Evolutionary conservation across 2,888 invertebrate genomes (phyloP), one percentile per base, ranked within the genome.

Genomic region (Caenorhabditis japonica): DNA sequence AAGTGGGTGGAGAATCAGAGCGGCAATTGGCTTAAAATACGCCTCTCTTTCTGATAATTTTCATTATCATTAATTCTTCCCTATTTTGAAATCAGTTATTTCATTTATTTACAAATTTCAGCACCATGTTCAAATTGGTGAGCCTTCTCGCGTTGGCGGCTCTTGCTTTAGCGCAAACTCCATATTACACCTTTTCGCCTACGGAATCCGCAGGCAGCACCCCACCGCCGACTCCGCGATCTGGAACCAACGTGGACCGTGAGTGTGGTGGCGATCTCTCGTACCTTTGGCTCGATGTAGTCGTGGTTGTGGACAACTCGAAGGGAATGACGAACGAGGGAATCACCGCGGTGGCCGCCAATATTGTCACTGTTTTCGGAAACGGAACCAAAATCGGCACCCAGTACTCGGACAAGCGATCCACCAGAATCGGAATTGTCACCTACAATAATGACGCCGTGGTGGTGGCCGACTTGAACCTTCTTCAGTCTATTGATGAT

Each of bases 301-400:
- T 69, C 19, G 60, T 69, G 25, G 69, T 69, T 12, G 60, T 69
- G 25, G 69, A 69, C 46, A 69, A 69, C 47, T 69, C 69, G 10
- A 34, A 55, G 34, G 60, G 60, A 10, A 69, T 69, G 69, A 60
- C 60, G 3, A 39, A 59, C 15, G 59, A 53, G 33, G 69, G 69
- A 8, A 12, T 69, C 17, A 55, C 36, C 4, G 52, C 55, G 56
- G 64, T 49, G 49, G 64, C 68, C n/a, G 58, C 69, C 36, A 41
- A 69, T 21, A 56, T 75, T 12, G 62, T 41, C 4, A 69, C 69
- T 23, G 58, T 62, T 8, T 69, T 75, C 46, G 60, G 66, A n/a
- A 39, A 73, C 17, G 52, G 53, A 30, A 73, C 68, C 12, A 34
- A 23, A n/a, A 66, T 72, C 41, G 72, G 72, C 39, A 51, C 51